Evolutionary conservation across 1,140 invertebrate species (phyloP), one percentile per base, ranked within the genome.

Genomic region (Platyscapa corneri): DNA sequence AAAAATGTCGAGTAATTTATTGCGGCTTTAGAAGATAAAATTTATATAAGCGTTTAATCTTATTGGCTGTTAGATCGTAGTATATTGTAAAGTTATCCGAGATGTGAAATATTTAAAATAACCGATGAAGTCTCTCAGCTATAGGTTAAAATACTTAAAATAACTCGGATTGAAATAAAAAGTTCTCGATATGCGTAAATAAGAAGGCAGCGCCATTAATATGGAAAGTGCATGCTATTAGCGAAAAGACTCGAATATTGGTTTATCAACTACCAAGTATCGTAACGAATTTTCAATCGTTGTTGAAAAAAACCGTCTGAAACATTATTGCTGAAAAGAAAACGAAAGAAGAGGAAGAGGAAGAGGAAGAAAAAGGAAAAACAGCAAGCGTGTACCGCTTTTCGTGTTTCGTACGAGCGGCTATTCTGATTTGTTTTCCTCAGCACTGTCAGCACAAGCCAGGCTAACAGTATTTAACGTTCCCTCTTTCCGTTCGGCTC

Each of bases 381-480:
- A n/a, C n/a, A n/a, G n/a, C n/a, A n/a, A 42, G 12, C 3, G 3
- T 49, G 46, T 34, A 53, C 2, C 75, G 75, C 46, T 16, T 53
- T 5, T 34, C 7, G 37, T 18, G 5, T 53, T 77, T 77, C n/a
- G 30, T 56, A 39, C 3, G 49, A 39, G 12, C 78, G 78, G 37
- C n/a, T 53, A 67, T 39, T 42, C 56, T 67, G 75, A 84, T 78
- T 84, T 76, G 83, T 79, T 79, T 84, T 18, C 32, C 39, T 34
- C 75, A 1, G 34, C 8, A 53, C 65, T 82, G 65, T 82, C 65
- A 53, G 18, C 65, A 27, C 56, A 53, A 67, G 76, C 76, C 74
- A 46, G 27, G n/a, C 39, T 79, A 86, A 77, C 49, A 75, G 81
- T 83, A 83, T 79, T 79, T 83, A 86, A 86, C 67, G n/a, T 80